A percentile compares a stretch with the other conserved stretches of the same genome.
Evolutionary conservation across 2,888 invertebrate genomes (phyloP).

Genomic region (Drosophila picticornis): DNA sequence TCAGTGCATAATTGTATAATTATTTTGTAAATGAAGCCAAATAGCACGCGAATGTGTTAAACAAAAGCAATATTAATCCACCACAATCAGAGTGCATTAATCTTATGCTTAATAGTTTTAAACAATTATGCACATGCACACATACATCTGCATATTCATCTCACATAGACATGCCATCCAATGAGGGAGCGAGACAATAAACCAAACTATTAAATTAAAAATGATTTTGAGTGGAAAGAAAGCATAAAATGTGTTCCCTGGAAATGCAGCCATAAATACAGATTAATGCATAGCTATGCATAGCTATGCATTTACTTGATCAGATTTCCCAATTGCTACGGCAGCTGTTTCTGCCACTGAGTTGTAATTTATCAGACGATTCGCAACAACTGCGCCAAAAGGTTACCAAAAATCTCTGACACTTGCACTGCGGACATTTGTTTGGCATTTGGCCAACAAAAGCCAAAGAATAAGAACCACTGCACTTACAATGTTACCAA

Average conservation of each 20-base stretch:
- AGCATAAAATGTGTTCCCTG: slow-evolving; percentile 7
- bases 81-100: slow-evolving; percentile 62
- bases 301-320: slow-evolving; percentile 26
- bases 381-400: slow-evolving; percentile 31
- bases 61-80: slow-evolving; percentile 44
- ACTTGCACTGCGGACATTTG: slow-evolving; percentile 37
- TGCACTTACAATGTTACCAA: slow-evolving; percentile 23
- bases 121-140: slow-evolving; percentile 48
- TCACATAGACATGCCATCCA: slow-evolving; percentile 5
- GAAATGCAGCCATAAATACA: background rate
- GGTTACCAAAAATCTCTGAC: slow-evolving; percentile 35
- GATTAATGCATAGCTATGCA: slow-evolving; percentile 2
- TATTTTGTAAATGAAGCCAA: slow-evolving; percentile 36
- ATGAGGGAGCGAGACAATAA: slow-evolving; percentile 22
- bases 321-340: slow-evolving; percentile 18
- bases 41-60: slow-evolving; percentile 2
- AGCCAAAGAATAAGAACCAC: slow-evolving; percentile 7
- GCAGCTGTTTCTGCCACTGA: slow-evolving; percentile 10
- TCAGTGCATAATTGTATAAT: slow-evolving; percentile 40
- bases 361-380: slow-evolving; percentile 38
- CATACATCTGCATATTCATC: background rate
- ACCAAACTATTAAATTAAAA: slow-evolving; percentile 15
- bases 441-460: slow-evolving; percentile 41
- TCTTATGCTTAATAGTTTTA: slow-evolving; percentile 56
- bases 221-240: slow-evolving; percentile 18